phyloP scores from a whole-genome alignment of 2,113 vertebrate genomes.

The Deroptyus accipitrinus region DNA sequence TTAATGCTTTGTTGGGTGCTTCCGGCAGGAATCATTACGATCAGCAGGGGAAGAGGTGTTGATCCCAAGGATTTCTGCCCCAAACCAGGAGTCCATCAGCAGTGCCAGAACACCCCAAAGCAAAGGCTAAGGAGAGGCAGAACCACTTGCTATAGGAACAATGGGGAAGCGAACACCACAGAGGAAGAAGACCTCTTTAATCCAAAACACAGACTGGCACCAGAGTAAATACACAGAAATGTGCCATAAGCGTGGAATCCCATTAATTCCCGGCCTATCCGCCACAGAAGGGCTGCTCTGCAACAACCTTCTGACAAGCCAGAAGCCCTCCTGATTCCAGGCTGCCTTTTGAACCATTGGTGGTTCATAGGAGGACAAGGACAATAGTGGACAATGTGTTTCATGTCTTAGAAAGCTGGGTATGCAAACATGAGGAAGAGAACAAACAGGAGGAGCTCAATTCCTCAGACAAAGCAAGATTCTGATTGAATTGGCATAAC shows the following conservation, averaged over 20 bases:
- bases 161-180: neutral
- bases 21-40: neutral
- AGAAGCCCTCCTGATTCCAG: neutral
- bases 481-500: constrained; percentile 10
- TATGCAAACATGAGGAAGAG: neutral
- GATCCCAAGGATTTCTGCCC: neutral
- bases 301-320: neutral
- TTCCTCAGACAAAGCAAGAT: neutral
- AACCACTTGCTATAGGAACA: neutral
- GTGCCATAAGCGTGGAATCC: neutral
- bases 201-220: constrained; percentile 26
- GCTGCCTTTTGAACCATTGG: neutral
- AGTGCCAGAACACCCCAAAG: neutral
- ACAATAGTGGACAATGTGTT: neutral
- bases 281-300: neutral
- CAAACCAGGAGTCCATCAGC: neutral
- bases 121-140: neutral
- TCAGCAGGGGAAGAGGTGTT: neutral
- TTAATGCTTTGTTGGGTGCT: neutral
- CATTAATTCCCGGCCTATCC: neutral
- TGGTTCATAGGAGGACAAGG: constrained; percentile 43
- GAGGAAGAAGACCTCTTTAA: neutral
- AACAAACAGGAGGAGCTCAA: constrained; percentile 3
- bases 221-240: constrained; percentile 26
- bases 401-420: neutral